Conservation (phyloP, 2,888 invertebrate genomes). For the Eupithecia inturbata region DNA sequence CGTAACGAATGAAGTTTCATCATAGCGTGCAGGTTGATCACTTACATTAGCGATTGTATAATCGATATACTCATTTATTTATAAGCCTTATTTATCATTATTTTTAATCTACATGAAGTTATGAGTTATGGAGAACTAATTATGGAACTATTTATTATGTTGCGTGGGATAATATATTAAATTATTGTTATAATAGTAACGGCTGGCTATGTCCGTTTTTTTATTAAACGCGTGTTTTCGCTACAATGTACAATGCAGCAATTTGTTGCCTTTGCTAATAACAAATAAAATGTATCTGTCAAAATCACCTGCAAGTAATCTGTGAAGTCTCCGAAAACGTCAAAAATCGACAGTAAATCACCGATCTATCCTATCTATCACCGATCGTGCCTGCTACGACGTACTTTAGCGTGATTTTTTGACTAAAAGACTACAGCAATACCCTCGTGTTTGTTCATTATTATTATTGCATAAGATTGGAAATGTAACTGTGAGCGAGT, state of each 20-base stretch:
- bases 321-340: not conserved
- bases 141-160: constrained; percentile 16
- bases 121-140: constrained; percentile 23
- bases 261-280: not conserved
- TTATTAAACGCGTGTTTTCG: not conserved
- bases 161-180: constrained; percentile 6
- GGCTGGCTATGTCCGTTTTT: not conserved
- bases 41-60: constrained; percentile 25
- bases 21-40: constrained; percentile 32
- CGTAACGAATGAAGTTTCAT: constrained; percentile 29
- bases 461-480: too few species aligned
- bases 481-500: too few species aligned
- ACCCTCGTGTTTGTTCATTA: too few species aligned
- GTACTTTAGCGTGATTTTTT: too few species aligned
- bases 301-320: not conserved
- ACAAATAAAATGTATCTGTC: not conserved
- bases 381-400: too few species aligned
- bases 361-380: too few species aligned
- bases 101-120: constrained; percentile 23
- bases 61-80: constrained; percentile 17
- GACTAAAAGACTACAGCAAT: too few species aligned
- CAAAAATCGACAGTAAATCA: not conserved
- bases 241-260: not conserved
- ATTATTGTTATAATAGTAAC: constrained; percentile 3
- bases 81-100: constrained; percentile 21